A percentile compares a stretch with the other conserved stretches of the same genome.
Evolutionary conservation across 2,888 invertebrate species (phyloP).

Genomic region (Dyspetes luteomarginatus): DNA sequence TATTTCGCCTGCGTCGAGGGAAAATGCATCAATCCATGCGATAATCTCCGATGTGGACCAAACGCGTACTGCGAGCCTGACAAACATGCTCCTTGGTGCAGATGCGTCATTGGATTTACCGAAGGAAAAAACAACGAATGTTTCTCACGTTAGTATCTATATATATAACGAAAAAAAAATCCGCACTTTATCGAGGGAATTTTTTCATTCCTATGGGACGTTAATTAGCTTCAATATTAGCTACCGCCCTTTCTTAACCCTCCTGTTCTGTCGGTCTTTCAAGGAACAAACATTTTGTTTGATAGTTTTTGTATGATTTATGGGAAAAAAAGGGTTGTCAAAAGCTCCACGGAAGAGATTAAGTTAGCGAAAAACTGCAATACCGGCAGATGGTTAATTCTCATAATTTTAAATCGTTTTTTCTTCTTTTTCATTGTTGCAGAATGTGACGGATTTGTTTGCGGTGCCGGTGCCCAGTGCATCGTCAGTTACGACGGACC

Average conservation of each 20-base stretch:
- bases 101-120: conserved; percentile 92
- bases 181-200: no score
- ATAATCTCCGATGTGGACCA: conserved; percentile 90
- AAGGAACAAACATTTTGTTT: no score
- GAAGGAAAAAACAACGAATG: conserved; percentile 93
- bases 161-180: no score
- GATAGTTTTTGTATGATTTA: no score
- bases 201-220: no score
- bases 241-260: no score
- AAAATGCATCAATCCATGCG: conserved; percentile 92
- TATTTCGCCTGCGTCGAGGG: conserved; percentile 91
- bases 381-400: no score
- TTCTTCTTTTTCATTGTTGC: conserved; percentile 48
- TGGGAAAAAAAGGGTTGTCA: no score
- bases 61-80: conserved; percentile 95
- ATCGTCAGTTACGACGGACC: conserved; percentile 93
- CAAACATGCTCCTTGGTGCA: conserved; percentile 94
- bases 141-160: conserved; percentile 90
- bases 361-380: no score
- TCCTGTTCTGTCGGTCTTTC: no score
- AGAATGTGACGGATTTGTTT: conserved; percentile 91
- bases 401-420: not conserved
- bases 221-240: no score
- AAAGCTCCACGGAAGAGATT: no score
- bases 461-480: conserved; percentile 93